Evolutionary conservation across 1,140 invertebrate species (phyloP).

Genomic region (Procambarus clarkii): DNA sequence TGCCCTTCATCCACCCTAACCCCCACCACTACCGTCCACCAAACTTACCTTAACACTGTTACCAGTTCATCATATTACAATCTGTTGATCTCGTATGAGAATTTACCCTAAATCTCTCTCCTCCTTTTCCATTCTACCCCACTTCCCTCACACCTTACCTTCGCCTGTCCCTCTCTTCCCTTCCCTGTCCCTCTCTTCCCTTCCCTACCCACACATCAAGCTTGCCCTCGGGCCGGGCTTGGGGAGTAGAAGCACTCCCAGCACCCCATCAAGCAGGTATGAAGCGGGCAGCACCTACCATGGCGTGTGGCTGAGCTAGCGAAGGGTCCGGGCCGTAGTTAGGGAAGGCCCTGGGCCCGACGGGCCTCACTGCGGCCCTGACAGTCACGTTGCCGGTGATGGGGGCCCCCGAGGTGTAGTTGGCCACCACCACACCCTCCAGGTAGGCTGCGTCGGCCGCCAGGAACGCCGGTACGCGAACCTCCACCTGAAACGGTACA

Average conservation of each 20-base stretch:
- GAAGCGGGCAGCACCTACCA: constrained; percentile 20
- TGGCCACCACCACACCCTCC: constrained; percentile 39
- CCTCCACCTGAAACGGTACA: constrained; percentile 31
- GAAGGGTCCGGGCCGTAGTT: neutral
- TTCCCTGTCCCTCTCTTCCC: neutral
- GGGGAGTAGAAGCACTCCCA: too few relatives aligned
- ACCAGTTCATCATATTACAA: too few relatives aligned
- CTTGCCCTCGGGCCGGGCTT: neutral
- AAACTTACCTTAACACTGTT: neutral
- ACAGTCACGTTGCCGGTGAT: constrained; percentile 56
- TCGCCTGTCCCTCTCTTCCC: neutral
- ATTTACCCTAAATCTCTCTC: neutral
- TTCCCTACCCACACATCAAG: neutral
- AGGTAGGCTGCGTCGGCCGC: constrained; percentile 22
- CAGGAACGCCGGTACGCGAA: constrained; percentile 21
- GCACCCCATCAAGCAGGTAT: too few relatives aligned
- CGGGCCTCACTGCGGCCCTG: constrained; percentile 5
- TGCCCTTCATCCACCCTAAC: neutral
- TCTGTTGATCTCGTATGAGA: too few relatives aligned
- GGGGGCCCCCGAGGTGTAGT: constrained; percentile 52
- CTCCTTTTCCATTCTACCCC: neutral
- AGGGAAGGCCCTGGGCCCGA: neutral
- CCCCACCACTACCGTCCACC: neutral
- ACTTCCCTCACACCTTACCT: neutral
- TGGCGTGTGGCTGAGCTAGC: constrained; percentile 26